phyloP scores from a whole-genome alignment of 2,113 vertebrate species.

The Xenotilapia leptura region DNA sequence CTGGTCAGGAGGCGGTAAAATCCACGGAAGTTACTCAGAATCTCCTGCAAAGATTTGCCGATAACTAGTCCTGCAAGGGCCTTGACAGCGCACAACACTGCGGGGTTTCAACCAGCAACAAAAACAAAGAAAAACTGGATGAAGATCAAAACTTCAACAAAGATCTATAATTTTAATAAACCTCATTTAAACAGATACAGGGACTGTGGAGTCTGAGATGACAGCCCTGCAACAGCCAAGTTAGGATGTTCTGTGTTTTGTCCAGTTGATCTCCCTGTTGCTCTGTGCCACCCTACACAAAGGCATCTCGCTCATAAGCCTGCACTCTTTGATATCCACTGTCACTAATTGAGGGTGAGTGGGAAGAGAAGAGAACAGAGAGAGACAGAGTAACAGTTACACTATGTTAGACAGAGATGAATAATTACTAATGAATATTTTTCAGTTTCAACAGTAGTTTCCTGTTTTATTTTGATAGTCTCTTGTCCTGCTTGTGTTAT shows the following conservation, averaged over 20 bases:
- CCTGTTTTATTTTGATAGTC: not conserved
- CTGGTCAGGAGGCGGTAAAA: slow-evolving; percentile 77
- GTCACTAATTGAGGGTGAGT: accelerated
- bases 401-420: not conserved
- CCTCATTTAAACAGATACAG: not conserved
- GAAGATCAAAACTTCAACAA: not conserved
- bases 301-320: not conserved
- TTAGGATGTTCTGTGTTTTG: not conserved
- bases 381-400: not conserved
- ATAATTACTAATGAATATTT: not conserved
- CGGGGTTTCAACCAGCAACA: not conserved
- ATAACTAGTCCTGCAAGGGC: slow-evolving; percentile 66
- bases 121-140: not conserved
- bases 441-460: not conserved
- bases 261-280: not conserved
- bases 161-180: not conserved
- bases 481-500: not conserved
- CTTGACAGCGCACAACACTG: slow-evolving; percentile 73
- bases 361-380: not conserved
- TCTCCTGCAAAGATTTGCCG: slow-evolving; percentile 70
- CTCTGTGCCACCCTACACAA: not conserved
- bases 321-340: not conserved
- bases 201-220: not conserved
- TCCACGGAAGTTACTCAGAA: slow-evolving; percentile 70
- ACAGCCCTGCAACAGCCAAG: not conserved